Percentiles rank a stretch among this genome's conserved stretches.
phyloP scores from a whole-genome alignment of 2,888 invertebrate species.

The Drosophila histrio region DNA sequence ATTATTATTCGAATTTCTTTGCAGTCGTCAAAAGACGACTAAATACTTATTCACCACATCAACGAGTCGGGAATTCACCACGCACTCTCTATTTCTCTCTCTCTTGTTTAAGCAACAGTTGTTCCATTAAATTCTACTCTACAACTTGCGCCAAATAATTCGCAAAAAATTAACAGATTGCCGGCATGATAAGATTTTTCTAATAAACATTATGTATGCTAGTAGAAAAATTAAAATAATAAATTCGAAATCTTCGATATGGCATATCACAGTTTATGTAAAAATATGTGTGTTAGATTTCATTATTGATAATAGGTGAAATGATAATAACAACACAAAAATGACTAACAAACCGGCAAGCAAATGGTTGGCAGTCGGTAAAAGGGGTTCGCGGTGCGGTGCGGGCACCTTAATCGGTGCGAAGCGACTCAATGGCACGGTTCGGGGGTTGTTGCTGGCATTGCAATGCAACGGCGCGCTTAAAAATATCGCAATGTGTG shows the following conservation, averaged over 20 bases:
- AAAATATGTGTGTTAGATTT: background rate
- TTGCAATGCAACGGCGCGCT: constrained; percentile 7
- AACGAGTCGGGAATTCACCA: constrained; percentile 22
- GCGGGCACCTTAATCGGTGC: background rate
- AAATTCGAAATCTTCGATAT: background rate
- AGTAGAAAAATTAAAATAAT: background rate
- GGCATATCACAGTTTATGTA: constrained; percentile 1
- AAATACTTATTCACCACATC: constrained; percentile 27
- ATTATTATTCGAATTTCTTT: background rate
- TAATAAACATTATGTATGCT: too few relatives aligned
- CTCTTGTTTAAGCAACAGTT: constrained; percentile 40
- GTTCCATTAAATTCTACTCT: constrained; percentile 14
- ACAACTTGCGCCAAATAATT: background rate
- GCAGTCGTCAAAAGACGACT: background rate
- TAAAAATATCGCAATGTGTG: constrained; percentile 29
- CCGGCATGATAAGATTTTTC: constrained; percentile 12
- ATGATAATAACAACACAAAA: constrained; percentile 13
- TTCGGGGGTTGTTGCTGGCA: constrained; percentile 18
- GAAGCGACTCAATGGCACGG: constrained; percentile 1
- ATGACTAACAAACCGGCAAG: constrained; percentile 24
- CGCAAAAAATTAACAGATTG: background rate
- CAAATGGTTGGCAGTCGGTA: background rate
- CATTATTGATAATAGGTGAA: constrained; percentile 7
- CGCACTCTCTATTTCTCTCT: background rate
- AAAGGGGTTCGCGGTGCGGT: background rate